phyloP scores from a whole-genome alignment of 2,113 vertebrate species.

The Anas platyrhynchos region DNA sequence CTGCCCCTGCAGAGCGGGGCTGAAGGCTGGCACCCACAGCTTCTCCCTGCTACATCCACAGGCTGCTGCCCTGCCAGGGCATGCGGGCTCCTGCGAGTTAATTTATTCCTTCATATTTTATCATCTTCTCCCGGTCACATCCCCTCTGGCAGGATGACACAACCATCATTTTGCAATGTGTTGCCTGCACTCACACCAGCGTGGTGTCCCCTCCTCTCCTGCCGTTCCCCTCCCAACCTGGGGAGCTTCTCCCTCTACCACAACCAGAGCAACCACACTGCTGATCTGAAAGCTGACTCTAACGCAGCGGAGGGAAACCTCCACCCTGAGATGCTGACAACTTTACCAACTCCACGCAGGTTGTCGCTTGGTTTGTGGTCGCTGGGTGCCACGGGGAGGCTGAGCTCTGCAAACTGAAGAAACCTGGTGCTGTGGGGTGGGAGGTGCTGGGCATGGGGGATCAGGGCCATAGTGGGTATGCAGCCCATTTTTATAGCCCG shows the following conservation, averaged over 20 bases:
- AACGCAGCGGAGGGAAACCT: not conserved
- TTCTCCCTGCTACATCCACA: not conserved
- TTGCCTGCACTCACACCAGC: not conserved
- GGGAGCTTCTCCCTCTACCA: not conserved
- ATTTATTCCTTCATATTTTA: not conserved
- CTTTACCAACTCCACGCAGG: fast-evolving
- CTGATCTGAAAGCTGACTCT: not conserved
- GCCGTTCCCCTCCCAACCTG: not conserved
- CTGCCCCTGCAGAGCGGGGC: not conserved
- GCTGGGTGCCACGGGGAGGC: fast-evolving
- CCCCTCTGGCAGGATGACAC: not conserved
- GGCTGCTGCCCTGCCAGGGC: not conserved
- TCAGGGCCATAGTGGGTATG: not conserved
- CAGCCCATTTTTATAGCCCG: not conserved
- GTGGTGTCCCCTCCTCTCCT: not conserved
- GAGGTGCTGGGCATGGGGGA: not conserved
- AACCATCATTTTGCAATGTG: not conserved
- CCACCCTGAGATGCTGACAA: fast-evolving
- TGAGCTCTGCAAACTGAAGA: not conserved
- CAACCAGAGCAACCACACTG: not conserved
- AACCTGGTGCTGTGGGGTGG: not conserved
- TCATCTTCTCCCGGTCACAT: not conserved
- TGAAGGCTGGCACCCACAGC: not conserved
- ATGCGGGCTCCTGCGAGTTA: not conserved
- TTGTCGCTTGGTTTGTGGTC: not conserved